A percentile compares a stretch with the other conserved stretches of the same genome.
These are phyloP conservation scores for Dinothrombium tinctorium DNA, from an alignment of 1,140 invertebrate species.

Conservation along the genomic window DNA sequence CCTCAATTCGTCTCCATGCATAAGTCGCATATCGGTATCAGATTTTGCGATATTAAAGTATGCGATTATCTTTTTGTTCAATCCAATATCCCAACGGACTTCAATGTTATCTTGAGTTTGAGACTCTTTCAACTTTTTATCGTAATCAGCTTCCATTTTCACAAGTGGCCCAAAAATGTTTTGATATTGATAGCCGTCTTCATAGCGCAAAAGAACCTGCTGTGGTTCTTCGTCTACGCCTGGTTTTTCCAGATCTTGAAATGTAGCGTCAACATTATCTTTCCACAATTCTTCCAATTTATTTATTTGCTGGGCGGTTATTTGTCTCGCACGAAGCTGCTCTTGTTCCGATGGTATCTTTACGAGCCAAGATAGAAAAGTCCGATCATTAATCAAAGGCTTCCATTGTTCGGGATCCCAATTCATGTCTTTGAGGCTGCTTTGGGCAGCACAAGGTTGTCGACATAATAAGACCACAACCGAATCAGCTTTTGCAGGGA, in stretches of 20 bases:
- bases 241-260: constrained; percentile 91
- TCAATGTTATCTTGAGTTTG: constrained; percentile 97
- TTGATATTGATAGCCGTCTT: constrained; percentile 97
- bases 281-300: constrained; percentile 98
- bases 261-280: constrained; percentile 76
- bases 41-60: constrained; percentile 94
- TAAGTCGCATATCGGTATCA: constrained; percentile 69
- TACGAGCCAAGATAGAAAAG: constrained; percentile 85
- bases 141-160: constrained; percentile 93
- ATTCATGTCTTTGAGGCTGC: constrained; percentile 85
- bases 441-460: constrained; percentile 90
- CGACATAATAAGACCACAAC: constrained; percentile 94
- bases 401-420: constrained; percentile 99
- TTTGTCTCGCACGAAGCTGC: constrained; percentile 75
- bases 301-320: constrained; percentile 86
- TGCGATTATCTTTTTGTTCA: constrained; percentile 94
- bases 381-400: constrained; percentile 81
- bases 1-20: constrained; percentile 94
- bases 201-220: constrained; percentile 66
- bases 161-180: constrained; percentile 95
- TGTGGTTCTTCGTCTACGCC: constrained; percentile 92
- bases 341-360: constrained; percentile 88
- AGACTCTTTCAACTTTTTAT: constrained; percentile 89
- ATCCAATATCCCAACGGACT: constrained; percentile 89
- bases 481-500: constrained; percentile 95